Evolutionary conservation across 1,140 invertebrate species (phyloP).

Genomic region (Diprion similis): DNA sequence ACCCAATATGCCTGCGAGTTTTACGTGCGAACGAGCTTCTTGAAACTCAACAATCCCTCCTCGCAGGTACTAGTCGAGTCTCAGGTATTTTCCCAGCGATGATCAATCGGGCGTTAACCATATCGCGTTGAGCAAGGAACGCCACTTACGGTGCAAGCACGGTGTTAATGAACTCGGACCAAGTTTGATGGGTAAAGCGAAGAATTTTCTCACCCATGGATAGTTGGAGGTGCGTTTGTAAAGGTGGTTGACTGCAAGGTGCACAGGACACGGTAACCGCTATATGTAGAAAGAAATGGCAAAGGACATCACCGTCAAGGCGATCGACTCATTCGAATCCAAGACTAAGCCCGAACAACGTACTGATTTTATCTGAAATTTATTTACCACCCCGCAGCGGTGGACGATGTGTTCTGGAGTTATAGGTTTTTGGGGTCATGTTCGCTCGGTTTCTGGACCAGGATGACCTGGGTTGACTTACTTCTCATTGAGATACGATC

Average conservation of each 20-base stretch:
- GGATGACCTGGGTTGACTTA: conserved; percentile 7
- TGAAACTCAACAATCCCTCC: conserved; percentile 6
- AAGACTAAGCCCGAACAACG: too few relatives aligned
- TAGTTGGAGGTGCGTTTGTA: too few relatives aligned
- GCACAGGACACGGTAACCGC: too few relatives aligned
- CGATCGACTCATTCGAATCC: too few relatives aligned
- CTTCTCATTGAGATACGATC: conserved; percentile 7
- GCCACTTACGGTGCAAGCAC: not conserved
- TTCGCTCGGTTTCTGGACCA: not conserved
- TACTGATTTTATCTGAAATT: too few relatives aligned
- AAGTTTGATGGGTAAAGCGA: too few relatives aligned
- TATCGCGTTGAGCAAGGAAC: not conserved
- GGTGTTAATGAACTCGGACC: not conserved
- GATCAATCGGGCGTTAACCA: not conserved
- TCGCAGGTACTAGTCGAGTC: too few relatives aligned
- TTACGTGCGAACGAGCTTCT: not conserved
- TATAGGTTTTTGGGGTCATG: not conserved
- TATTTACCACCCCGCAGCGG: not conserved
- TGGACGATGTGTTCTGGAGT: not conserved
- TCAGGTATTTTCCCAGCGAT: conserved; percentile 4
- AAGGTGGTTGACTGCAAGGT: too few relatives aligned
- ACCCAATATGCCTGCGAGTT: conserved; percentile 7
- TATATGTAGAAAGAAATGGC: too few relatives aligned
- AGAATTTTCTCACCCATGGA: too few relatives aligned
- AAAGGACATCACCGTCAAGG: too few relatives aligned